Evolutionary conservation across 2,797 vertebrate species (phyloP).

Genomic region (Megaceryle alcyon): DNA sequence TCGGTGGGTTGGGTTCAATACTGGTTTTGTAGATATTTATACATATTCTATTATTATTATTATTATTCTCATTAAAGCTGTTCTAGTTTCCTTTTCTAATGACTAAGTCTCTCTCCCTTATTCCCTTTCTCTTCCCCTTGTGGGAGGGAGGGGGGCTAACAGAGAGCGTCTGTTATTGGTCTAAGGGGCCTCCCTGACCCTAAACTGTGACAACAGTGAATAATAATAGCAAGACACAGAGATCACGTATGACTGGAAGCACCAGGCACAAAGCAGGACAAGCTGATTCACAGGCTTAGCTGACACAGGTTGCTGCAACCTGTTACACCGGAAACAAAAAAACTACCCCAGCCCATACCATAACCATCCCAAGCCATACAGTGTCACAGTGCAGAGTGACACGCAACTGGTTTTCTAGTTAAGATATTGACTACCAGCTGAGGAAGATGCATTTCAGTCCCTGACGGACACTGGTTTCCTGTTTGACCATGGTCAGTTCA

Average conservation of each 20-base stretch:
- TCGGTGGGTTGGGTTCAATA: too few relatives aligned
- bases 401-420: not conserved
- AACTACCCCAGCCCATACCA: not conserved
- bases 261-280: not conserved
- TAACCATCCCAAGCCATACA: not conserved
- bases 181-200: too few relatives aligned
- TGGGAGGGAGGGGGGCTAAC: too few relatives aligned
- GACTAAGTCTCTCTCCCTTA: too few relatives aligned
- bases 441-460: not conserved
- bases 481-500: not conserved
- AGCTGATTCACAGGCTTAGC: not conserved
- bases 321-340: not conserved
- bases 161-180: too few relatives aligned
- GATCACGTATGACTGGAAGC: not conserved
- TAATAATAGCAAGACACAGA: not conserved
- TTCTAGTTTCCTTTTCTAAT: too few relatives aligned
- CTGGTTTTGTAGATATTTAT: too few relatives aligned
- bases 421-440: not conserved
- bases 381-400: not conserved
- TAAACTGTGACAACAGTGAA: not conserved
- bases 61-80: too few relatives aligned
- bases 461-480: not conserved
- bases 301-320: not conserved
- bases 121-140: too few relatives aligned
- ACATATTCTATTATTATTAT: too few relatives aligned